phyloP scores from a whole-genome alignment of 2,113 vertebrate genomes.

The Enhydra lutris region DNA sequence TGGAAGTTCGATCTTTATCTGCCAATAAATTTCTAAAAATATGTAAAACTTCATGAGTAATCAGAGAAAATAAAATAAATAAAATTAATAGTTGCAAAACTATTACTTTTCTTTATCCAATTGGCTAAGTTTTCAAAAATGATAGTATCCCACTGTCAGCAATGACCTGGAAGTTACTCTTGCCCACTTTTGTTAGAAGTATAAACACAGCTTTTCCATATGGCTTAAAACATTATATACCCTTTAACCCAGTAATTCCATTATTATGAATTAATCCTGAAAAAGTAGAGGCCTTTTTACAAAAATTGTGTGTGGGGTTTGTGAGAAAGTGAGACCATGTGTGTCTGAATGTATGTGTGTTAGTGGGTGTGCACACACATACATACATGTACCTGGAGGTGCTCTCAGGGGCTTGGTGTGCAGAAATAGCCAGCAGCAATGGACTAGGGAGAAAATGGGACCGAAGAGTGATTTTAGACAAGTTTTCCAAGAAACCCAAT shows the following conservation, averaged over 20 bases:
- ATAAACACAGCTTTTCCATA: background rate
- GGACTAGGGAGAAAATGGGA: background rate
- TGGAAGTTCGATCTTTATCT: background rate
- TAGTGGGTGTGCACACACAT: background rate
- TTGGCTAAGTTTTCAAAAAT: background rate
- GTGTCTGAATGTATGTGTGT: background rate
- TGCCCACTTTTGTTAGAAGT: background rate
- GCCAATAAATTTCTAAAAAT: background rate
- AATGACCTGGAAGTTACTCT: background rate
- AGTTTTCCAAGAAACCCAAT: background rate
- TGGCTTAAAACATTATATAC: background rate
- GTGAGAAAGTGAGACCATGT: background rate
- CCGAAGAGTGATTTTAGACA: background rate
- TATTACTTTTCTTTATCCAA: background rate
- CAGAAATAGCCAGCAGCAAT: background rate
- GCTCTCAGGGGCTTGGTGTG: fast-evolving
- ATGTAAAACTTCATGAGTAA: background rate
- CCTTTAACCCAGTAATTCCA: background rate
- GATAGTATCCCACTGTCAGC: background rate
- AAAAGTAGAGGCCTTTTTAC: background rate
- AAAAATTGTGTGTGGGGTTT: background rate
- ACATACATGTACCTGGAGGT: fast-evolving
- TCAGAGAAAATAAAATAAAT: background rate
- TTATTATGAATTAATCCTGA: background rate
- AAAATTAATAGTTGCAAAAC: no score